phyloP scores from a whole-genome alignment of 2,797 vertebrate species.

The Falco concolor region DNA sequence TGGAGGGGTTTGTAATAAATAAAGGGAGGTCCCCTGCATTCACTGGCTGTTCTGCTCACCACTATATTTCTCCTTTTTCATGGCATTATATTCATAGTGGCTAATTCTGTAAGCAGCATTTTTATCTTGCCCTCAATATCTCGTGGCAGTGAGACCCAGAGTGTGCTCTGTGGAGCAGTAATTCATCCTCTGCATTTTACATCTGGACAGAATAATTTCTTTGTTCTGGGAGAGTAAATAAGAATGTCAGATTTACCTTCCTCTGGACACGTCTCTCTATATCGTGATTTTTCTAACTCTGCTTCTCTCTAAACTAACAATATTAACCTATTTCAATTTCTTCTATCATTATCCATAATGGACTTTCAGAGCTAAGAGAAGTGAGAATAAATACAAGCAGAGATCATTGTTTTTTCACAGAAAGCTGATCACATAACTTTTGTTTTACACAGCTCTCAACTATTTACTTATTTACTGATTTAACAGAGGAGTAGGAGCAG shows the following conservation, averaged over 20 bases:
- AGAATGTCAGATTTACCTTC: conserved; percentile 48
- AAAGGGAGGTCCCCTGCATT: not conserved
- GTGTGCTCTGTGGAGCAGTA: not conserved
- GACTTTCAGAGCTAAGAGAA: conserved; percentile 5
- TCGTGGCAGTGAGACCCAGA: not conserved
- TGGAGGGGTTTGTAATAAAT: not conserved
- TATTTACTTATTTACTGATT: conserved; percentile 34
- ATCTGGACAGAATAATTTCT: conserved; percentile 43
- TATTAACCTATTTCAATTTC: conserved; percentile 44
- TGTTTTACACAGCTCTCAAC: conserved; percentile 18
- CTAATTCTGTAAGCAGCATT: conserved; percentile 11
- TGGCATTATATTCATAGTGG: not conserved
- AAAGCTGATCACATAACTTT: conserved; percentile 21
- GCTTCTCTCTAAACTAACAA: conserved; percentile 25
- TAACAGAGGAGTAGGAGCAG: not conserved
- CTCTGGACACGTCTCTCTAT: conserved; percentile 24
- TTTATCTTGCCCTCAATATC: conserved; percentile 47
- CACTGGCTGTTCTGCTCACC: not conserved
- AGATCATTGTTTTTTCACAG: not conserved
- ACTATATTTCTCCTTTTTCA: not conserved
- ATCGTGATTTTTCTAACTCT: conserved; percentile 24
- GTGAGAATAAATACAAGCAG: conserved; percentile 22
- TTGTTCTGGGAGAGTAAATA: conserved; percentile 52
- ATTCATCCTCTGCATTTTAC: conserved; percentile 47
- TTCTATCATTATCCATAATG: conserved; percentile 45